Conservation (phyloP, 1,140 invertebrate genomes). For the Planococcus citri region DNA sequence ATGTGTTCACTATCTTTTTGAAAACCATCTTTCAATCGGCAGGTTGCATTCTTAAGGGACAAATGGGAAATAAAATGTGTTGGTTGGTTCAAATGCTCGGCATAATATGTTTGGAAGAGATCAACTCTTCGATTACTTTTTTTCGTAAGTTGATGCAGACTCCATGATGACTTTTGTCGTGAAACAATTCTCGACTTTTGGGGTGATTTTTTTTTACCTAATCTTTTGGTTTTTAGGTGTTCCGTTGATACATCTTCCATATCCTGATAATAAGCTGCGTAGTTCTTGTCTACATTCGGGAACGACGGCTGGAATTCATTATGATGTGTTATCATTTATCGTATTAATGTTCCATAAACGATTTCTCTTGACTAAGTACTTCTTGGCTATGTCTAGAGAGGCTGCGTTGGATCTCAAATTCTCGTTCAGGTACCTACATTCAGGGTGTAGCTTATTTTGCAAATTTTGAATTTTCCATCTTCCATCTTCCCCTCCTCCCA, state of each 20-base stretch:
- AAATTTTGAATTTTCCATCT: neutral
- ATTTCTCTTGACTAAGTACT: constrained; percentile 89
- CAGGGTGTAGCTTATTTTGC: neutral
- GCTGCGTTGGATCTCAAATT: constrained; percentile 86
- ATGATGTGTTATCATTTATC: constrained; percentile 90
- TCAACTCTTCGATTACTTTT: constrained; percentile 29
- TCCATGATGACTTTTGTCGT: no score
- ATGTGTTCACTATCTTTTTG: constrained; percentile 74
- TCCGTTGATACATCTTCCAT: neutral
- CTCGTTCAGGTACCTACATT: constrained; percentile 55
- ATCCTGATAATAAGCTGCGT: neutral
- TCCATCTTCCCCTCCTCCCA: neutral
- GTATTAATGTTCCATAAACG: constrained; percentile 82
- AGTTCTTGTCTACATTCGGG: neutral
- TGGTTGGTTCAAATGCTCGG: constrained; percentile 84
- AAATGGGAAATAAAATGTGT: constrained; percentile 52
- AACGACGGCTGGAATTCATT: constrained; percentile 57
- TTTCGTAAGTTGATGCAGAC: neutral
- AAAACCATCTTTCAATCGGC: constrained; percentile 77
- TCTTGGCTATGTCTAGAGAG: constrained; percentile 87
- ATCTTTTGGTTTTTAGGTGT: neutral
- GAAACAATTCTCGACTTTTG: no score
- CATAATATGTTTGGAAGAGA: constrained; percentile 71
- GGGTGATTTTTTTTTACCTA: neutral
- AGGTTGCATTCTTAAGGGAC: constrained; percentile 69